Conservation (phyloP, 2,888 invertebrate species). For the Lasioglossum oenotherae region DNA sequence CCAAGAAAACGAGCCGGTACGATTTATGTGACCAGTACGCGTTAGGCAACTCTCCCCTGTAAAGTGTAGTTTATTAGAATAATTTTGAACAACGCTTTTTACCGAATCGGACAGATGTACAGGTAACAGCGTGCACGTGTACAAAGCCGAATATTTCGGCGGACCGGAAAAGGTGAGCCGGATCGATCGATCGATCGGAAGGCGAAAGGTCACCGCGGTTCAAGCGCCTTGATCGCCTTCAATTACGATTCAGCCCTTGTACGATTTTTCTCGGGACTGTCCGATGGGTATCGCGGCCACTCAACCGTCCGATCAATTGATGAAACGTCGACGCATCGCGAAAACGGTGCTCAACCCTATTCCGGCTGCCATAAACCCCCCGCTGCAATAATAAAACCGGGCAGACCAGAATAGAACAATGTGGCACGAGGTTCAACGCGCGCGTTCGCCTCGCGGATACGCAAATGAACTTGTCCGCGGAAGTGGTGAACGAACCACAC, state of each 20-base stretch:
- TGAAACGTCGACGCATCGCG: constrained; percentile 19
- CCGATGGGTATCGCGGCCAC: constrained; percentile 17
- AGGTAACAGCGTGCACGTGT: background rate
- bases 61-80: too few species aligned
- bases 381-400: background rate
- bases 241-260: constrained; percentile 39
- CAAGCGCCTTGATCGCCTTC: constrained; percentile 21
- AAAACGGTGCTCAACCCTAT: constrained; percentile 25
- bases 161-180: background rate
- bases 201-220: constrained; percentile 35
- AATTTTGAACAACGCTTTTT: too few species aligned
- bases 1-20: too few species aligned
- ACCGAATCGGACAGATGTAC: too few species aligned
- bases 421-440: constrained; percentile 18
- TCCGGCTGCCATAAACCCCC: background rate
- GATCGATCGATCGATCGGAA: constrained; percentile 3
- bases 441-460: constrained; percentile 1
- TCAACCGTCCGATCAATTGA: constrained; percentile 35
- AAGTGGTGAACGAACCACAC: constrained; percentile 56
- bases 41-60: too few species aligned
- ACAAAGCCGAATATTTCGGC: background rate
- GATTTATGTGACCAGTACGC: too few species aligned
- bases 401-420: constrained; percentile 19
- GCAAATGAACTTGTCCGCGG: constrained; percentile 27
- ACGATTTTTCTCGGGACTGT: constrained; percentile 11